Evolutionary conservation across 1,140 invertebrate species (phyloP).

Genomic region (Saccostrea cuccullata): DNA sequence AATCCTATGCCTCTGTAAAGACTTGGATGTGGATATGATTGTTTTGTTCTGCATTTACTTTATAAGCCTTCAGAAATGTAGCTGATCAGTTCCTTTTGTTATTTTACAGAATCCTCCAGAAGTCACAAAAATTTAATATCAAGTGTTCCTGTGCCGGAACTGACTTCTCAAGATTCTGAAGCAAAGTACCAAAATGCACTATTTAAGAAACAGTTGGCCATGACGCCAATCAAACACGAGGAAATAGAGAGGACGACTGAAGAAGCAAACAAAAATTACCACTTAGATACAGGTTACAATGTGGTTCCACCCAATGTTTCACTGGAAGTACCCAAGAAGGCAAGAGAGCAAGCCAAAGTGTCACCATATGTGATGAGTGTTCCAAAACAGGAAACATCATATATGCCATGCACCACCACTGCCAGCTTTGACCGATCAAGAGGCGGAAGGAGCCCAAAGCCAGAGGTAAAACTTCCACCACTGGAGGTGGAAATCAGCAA

Average conservation of each 20-base stretch:
- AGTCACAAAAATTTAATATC: slow-evolving; percentile 79
- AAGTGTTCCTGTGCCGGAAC: slow-evolving; percentile 89
- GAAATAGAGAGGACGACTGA: slow-evolving; percentile 59
- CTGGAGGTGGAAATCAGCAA: slow-evolving; percentile 70
- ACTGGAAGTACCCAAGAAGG: slow-evolving; percentile 50
- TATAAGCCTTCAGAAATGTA: too few relatives aligned
- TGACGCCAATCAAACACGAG: slow-evolving; percentile 73
- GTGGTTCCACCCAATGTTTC: slow-evolving; percentile 39
- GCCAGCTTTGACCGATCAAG: slow-evolving; percentile 48
- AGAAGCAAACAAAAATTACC: slow-evolving; percentile 50
- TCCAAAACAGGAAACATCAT: slow-evolving; percentile 65
- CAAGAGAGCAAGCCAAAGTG: slow-evolving; percentile 70
- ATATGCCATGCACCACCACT: slow-evolving; percentile 41
- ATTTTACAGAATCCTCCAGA: slow-evolving; percentile 53
- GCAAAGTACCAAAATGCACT: slow-evolving; percentile 75
- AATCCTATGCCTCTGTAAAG: too few relatives aligned
- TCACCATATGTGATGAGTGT: slow-evolving; percentile 66
- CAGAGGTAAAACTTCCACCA: slow-evolving; percentile 64
- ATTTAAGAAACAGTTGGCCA: slow-evolving; percentile 61
- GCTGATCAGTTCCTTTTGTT: neutral
- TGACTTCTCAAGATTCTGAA: slow-evolving; percentile 82
- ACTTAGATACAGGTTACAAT: neutral
- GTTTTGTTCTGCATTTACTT: too few relatives aligned
- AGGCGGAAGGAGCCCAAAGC: slow-evolving; percentile 64
- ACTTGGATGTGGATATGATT: too few relatives aligned